Percentiles rank a stretch among this genome's conserved stretches.
Conservation (phyloP, 1,140 invertebrate species). For the Acromyrmex echinatior region DNA sequence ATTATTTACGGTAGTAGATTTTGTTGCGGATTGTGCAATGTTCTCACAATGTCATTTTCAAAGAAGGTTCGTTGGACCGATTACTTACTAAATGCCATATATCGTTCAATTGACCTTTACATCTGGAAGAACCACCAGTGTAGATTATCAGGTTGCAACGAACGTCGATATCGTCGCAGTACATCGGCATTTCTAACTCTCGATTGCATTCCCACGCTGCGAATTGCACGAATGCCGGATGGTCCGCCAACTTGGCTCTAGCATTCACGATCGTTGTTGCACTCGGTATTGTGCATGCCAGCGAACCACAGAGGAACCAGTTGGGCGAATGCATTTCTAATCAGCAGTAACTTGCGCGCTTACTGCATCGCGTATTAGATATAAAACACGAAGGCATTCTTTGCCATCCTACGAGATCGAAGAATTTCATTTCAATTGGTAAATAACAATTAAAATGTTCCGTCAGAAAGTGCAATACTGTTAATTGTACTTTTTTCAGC, state of each 20-base stretch:
- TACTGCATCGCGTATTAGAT: slow-evolving; percentile 24
- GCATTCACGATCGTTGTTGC: slow-evolving; percentile 18
- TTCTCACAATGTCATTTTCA: neutral
- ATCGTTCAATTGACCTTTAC: slow-evolving; percentile 51
- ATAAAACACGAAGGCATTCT: slow-evolving; percentile 43
- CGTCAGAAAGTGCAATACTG: neutral
- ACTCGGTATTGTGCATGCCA: slow-evolving; percentile 15
- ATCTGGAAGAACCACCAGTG: neutral
- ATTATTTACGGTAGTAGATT: neutral
- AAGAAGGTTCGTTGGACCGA: neutral
- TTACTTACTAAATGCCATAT: neutral
- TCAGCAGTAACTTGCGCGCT: slow-evolving; percentile 38
- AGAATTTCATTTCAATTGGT: slow-evolving; percentile 2
- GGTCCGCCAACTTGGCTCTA: slow-evolving; percentile 30
- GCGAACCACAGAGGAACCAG: neutral
- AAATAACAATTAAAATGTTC: slow-evolving; percentile 6
- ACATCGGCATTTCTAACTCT: slow-evolving; percentile 48
- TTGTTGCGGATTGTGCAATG: too few species aligned
- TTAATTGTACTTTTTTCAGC: neutral
- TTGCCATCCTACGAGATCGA: slow-evolving; percentile 6
- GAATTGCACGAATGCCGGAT: slow-evolving; percentile 50
- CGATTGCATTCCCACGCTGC: slow-evolving; percentile 67
- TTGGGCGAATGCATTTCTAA: slow-evolving; percentile 54
- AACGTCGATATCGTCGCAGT: slow-evolving; percentile 52
- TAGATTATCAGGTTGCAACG: slow-evolving; percentile 34